These are phyloP conservation scores for Mohoua ochrocephala DNA, from an alignment of 2,113 vertebrate genomes.

Conservation along the genomic window DNA sequence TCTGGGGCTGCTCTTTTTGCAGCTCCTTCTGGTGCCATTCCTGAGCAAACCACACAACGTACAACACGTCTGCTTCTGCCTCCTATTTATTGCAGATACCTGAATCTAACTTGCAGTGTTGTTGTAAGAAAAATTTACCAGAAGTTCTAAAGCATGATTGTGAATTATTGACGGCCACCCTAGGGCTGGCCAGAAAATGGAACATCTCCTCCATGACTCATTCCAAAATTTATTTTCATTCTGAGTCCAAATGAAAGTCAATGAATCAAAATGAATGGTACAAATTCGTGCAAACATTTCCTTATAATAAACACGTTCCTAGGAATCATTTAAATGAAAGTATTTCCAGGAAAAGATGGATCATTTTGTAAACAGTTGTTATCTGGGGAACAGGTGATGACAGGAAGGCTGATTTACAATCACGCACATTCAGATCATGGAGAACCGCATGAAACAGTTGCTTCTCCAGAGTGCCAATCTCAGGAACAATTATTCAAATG, in stretches of 20 bases:
- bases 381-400: background rate
- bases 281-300: background rate
- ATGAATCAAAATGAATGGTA: background rate
- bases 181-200: background rate
- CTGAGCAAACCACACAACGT: background rate
- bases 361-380: background rate
- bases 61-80: rapidly evolving
- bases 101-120: background rate
- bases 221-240: background rate
- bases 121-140: background rate
- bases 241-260: background rate
- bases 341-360: background rate
- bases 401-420: background rate
- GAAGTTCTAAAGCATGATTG: background rate
- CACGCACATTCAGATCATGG: background rate
- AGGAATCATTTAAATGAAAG: slow-evolving; percentile 2
- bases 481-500: background rate
- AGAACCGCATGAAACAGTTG: background rate
- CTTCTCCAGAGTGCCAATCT: background rate
- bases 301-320: background rate
- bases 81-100: background rate
- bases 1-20: background rate
- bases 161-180: background rate
- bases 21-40: rapidly evolving
- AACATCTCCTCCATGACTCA: background rate